These are phyloP conservation scores for Parazoanthus swiftii DNA, from an alignment of 92 coral and sea anemone genomes.

Conservation along the genomic window DNA sequence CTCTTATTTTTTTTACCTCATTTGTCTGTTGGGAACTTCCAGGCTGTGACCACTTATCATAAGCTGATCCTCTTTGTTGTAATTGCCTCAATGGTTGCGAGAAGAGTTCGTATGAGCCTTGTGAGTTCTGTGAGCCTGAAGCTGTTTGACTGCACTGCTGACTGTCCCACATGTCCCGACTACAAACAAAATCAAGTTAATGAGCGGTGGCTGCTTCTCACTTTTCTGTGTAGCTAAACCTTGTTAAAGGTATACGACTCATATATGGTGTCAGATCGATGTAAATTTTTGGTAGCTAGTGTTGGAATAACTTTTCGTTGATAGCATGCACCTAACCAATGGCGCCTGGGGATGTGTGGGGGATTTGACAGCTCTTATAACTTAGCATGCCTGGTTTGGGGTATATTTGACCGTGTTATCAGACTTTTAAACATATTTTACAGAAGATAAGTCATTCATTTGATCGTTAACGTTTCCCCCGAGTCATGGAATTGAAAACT, in stretches of 20 bases:
- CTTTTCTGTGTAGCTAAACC: not conserved
- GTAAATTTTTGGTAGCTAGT: no score
- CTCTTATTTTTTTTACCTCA: conserved; percentile 56
- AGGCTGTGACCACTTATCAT: conserved; percentile 66
- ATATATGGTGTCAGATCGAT: no score
- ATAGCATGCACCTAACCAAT: no score
- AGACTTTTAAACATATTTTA: no score
- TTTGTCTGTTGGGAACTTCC: conserved; percentile 64
- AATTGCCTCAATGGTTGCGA: conserved; percentile 61
- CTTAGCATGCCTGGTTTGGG: no score
- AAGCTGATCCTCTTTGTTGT: conserved; percentile 65
- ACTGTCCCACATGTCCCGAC: conserved; percentile 85
- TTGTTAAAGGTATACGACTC: not conserved
- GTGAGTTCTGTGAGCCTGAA: conserved; percentile 85
- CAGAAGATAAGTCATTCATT: no score
- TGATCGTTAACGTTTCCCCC: no score
- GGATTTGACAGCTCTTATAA: no score
- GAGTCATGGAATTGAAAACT: no score
- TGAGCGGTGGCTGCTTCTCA: not conserved
- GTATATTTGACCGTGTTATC: no score
- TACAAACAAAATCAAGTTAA: conserved; percentile 1
- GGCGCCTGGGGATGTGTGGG: no score
- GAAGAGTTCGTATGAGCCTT: conserved; percentile 82
- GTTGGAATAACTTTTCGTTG: no score
- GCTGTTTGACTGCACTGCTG: conserved; percentile 78